Conservation (phyloP, 2,113 vertebrate genomes). For the Plectropomus leopardus region DNA sequence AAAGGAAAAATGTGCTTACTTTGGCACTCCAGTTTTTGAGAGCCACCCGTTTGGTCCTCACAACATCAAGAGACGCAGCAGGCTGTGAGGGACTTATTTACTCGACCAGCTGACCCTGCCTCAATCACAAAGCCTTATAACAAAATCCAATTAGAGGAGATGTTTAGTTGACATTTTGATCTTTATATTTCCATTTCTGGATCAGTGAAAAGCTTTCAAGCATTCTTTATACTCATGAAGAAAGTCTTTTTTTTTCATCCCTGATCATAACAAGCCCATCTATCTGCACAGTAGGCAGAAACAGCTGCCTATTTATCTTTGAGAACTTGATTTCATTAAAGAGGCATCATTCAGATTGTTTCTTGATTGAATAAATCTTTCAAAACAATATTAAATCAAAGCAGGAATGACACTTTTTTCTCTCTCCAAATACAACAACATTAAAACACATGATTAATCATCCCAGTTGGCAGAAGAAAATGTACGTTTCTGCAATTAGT, state of each 20-base stretch:
- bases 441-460: conserved; percentile 5
- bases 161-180: conserved; percentile 21
- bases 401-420: conserved; percentile 7
- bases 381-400: conserved; percentile 10
- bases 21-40: conserved; percentile 68
- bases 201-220: conserved; percentile 12
- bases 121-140: conserved; percentile 24
- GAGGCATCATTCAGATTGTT: not conserved
- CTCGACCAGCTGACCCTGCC: conserved; percentile 12
- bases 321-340: conserved; percentile 5
- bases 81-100: conserved; percentile 9
- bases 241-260: not conserved
- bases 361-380: conserved; percentile 10
- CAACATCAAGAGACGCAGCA: conserved; percentile 58
- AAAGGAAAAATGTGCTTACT: conserved; percentile 72
- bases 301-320: not conserved
- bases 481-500: no score
- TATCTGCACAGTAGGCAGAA: not conserved
- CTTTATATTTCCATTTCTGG: not conserved
- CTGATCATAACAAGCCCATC: not conserved
- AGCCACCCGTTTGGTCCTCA: conserved; percentile 61
- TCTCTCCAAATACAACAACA: conserved; percentile 29
- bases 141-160: conserved; percentile 11
- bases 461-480: no score
- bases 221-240: not conserved